Evolutionary conservation across 2,888 invertebrate species (phyloP).

Genomic region (Leptogaster cylindrica): DNA sequence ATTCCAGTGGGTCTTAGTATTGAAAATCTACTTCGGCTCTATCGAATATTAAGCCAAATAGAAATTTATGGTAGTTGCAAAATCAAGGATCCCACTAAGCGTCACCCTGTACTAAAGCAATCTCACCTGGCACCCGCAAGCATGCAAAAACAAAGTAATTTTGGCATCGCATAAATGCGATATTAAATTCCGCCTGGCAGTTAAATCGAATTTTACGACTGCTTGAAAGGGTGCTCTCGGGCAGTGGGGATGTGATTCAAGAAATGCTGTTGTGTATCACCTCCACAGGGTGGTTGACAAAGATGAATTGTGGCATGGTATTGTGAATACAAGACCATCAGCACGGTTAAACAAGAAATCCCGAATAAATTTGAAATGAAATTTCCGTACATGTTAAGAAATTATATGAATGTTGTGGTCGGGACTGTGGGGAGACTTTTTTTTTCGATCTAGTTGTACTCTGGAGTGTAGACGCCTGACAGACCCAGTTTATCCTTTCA

Average conservation of each 20-base stretch:
- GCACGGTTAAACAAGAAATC: conserved; percentile 32
- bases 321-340: background rate
- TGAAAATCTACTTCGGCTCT: too few relatives aligned
- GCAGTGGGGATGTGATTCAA: background rate
- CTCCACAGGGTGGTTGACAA: conserved; percentile 13
- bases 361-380: conserved; percentile 38
- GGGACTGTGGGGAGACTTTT: conserved; percentile 14
- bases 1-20: background rate
- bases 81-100: background rate
- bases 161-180: conserved; percentile 6
- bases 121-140: background rate
- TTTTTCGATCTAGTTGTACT: conserved; percentile 11
- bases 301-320: background rate
- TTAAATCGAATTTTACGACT: conserved; percentile 21
- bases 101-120: conserved; percentile 3
- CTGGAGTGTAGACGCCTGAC: background rate
- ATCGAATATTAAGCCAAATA: conserved; percentile 13
- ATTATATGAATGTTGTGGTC: conserved; percentile 34
- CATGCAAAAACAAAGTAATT: conserved; percentile 2
- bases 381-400: conserved; percentile 23
- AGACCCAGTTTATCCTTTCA: background rate
- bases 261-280: background rate
- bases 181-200: conserved; percentile 21
- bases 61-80: background rate
- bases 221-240: background rate